Percentiles rank a stretch among this genome's conserved stretches.
Conservation (phyloP, 37 sponge, comb jelly and placozoan genomes). For the Lycopodina hypogea region DNA sequence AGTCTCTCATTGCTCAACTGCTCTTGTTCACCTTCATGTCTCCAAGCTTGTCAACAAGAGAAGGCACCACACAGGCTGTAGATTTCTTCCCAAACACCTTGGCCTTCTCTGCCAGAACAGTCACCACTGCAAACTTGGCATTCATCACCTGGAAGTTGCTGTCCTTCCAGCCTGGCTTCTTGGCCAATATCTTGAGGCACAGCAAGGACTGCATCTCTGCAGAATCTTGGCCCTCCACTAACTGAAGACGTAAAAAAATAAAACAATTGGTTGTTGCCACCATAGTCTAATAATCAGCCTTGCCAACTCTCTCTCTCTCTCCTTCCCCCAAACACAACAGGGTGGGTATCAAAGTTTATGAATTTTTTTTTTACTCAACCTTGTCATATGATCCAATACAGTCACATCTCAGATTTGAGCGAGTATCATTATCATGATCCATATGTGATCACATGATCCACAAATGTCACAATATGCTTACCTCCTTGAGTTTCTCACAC, state of each 20-base stretch:
- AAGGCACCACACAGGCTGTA: constrained; percentile 53
- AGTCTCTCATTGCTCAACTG: neutral
- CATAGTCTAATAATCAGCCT: no score
- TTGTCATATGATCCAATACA: no score
- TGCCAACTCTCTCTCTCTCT: neutral
- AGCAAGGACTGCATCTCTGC: constrained; percentile 74
- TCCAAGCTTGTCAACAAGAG: constrained; percentile 82
- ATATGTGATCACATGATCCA: neutral
- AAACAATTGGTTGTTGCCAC: no score
- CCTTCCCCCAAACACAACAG: neutral
- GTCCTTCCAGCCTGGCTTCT: constrained; percentile 95
- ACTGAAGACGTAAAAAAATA: neutral
- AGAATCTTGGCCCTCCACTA: constrained; percentile 52
- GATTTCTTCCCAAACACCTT: constrained; percentile 74
- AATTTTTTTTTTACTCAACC: no score
- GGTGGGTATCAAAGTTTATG: neutral
- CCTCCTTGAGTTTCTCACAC: constrained; percentile 64
- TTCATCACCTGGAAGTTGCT: constrained; percentile 91
- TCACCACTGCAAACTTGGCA: constrained; percentile 64
- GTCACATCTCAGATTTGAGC: neutral
- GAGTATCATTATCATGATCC: neutral
- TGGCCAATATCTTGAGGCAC: constrained; percentile 67
- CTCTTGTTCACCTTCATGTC: constrained; percentile 74
- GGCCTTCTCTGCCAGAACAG: constrained; percentile 53
- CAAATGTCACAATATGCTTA: constrained; percentile 1